Evolutionary conservation across 2,888 invertebrate species (phyloP).

Genomic region (Dexiosoma caninum): DNA sequence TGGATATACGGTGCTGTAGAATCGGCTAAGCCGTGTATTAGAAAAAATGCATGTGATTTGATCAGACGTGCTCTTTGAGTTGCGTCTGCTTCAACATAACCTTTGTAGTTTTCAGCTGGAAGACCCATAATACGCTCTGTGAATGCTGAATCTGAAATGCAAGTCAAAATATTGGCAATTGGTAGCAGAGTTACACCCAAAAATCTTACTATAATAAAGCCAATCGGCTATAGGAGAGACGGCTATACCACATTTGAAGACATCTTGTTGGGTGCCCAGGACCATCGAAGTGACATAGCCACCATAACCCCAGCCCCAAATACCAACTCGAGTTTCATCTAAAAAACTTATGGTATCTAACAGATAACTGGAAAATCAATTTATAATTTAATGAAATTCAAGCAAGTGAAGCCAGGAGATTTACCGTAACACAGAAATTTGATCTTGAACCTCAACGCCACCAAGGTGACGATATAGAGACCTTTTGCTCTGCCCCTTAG

Average conservation of each 20-base stretch:
- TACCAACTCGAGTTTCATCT: slow-evolving; percentile 91
- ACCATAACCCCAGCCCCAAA: slow-evolving; percentile 98
- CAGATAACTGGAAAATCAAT: slow-evolving; percentile 81
- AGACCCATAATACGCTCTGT: slow-evolving; percentile 95
- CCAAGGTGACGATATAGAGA: slow-evolving; percentile 90
- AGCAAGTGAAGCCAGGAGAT: background rate
- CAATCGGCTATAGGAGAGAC: slow-evolving; percentile 97
- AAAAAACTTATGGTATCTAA: slow-evolving; percentile 89
- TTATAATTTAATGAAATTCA: background rate
- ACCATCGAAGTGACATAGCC: slow-evolving; percentile 96
- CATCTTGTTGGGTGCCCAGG: slow-evolving; percentile 89
- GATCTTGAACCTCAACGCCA: slow-evolving; percentile 94
- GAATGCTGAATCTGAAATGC: slow-evolving; percentile 89
- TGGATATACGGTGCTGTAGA: slow-evolving; percentile 95
- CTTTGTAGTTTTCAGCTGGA: slow-evolving; percentile 91
- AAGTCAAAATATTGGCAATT: slow-evolving; percentile 46
- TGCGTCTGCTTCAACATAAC: slow-evolving; percentile 95
- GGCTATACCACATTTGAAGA: slow-evolving; percentile 94
- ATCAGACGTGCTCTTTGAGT: slow-evolving; percentile 92
- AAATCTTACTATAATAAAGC: slow-evolving; percentile 94
- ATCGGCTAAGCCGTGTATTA: slow-evolving; percentile 96
- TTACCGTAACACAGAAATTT: slow-evolving; percentile 89
- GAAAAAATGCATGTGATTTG: slow-evolving; percentile 90
- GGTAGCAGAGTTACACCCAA: background rate
- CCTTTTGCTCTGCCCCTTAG: slow-evolving; percentile 88